A percentile compares a stretch with the other conserved stretches of the same genome.
Evolutionary conservation across 1,140 invertebrate species (phyloP).

Genomic region (Hermatobates lingyangjiaoensis): DNA sequence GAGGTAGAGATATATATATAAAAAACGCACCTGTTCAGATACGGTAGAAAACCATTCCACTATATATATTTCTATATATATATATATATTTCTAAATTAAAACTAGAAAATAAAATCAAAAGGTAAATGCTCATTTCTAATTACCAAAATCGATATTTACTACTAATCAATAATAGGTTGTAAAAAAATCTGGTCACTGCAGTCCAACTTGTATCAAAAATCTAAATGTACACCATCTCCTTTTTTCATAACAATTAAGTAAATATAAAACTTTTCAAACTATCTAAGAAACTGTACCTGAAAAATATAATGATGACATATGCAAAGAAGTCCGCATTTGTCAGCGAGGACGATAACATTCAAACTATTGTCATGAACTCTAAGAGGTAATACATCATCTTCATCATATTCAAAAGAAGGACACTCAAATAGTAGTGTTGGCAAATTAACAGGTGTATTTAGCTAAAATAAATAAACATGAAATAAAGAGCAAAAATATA

Average conservation of each 20-base stretch:
- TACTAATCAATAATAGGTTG: slow-evolving; percentile 22
- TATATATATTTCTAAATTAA: neutral
- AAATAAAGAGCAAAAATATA: neutral
- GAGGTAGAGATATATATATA: too few species aligned
- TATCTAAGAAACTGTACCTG: slow-evolving; percentile 28
- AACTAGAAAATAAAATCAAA: neutral
- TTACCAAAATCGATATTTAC: slow-evolving; percentile 4
- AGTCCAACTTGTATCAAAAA: too few species aligned
- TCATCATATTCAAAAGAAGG: slow-evolving; percentile 41
- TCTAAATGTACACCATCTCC: too few species aligned
- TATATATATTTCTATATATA: neutral
- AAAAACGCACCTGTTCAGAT: too few species aligned
- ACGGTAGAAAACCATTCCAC: too few species aligned
- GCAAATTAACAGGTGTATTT: slow-evolving; percentile 64
- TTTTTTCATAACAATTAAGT: too few species aligned
- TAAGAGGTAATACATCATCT: slow-evolving; percentile 53
- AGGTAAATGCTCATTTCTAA: neutral
- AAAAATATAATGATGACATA: slow-evolving; percentile 71
- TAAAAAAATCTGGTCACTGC: neutral
- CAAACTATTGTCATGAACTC: slow-evolving; percentile 58
- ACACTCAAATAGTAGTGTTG: slow-evolving; percentile 27
- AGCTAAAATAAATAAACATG: slow-evolving; percentile 32
- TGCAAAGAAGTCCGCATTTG: slow-evolving; percentile 50
- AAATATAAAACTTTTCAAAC: too few species aligned
- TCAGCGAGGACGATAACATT: slow-evolving; percentile 58